Conservation (phyloP, 2,113 vertebrate genomes). For the Nibea albiflora region DNA sequence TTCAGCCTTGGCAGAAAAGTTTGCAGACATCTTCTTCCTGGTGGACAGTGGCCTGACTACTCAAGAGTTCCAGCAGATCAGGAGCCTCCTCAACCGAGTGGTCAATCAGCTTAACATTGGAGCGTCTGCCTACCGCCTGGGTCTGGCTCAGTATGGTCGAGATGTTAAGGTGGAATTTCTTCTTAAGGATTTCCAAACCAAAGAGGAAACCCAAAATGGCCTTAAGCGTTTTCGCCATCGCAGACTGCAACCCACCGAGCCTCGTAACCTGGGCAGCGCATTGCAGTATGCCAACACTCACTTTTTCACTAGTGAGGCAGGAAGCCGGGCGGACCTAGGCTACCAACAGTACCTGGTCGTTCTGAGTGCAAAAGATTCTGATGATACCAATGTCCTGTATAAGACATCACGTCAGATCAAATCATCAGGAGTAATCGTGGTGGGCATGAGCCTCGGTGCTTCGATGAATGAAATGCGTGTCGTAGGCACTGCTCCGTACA, state of each 20-base stretch:
- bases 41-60: conserved; percentile 78
- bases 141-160: conserved; percentile 84
- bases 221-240: conserved; percentile 63
- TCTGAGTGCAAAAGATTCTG: conserved; percentile 81
- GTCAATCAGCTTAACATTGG: conserved; percentile 79
- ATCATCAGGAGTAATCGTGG: conserved; percentile 75
- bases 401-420: conserved; percentile 74
- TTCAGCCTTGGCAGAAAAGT: conserved; percentile 79
- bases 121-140: conserved; percentile 78
- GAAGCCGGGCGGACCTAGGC: conserved; percentile 80
- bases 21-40: conserved; percentile 88
- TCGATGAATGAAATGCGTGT: conserved; percentile 56
- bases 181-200: conserved; percentile 78
- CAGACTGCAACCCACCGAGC: conserved; percentile 40
- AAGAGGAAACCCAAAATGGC: conserved; percentile 52
- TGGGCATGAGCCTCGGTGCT: conserved; percentile 76
- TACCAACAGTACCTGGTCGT: conserved; percentile 83
- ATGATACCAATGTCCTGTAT: conserved; percentile 70
- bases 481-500: conserved; percentile 53
- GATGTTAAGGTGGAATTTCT: conserved; percentile 81
- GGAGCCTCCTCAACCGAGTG: conserved; percentile 64
- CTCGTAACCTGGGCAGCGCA: conserved; percentile 72
- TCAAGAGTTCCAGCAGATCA: conserved; percentile 70
- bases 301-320: conserved; percentile 78
- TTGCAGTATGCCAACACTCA: conserved; percentile 71